Evolutionary conservation across 1,140 invertebrate genomes (phyloP), one percentile per base, ranked within the genome.

Genomic region (Sycobia sp.): DNA sequence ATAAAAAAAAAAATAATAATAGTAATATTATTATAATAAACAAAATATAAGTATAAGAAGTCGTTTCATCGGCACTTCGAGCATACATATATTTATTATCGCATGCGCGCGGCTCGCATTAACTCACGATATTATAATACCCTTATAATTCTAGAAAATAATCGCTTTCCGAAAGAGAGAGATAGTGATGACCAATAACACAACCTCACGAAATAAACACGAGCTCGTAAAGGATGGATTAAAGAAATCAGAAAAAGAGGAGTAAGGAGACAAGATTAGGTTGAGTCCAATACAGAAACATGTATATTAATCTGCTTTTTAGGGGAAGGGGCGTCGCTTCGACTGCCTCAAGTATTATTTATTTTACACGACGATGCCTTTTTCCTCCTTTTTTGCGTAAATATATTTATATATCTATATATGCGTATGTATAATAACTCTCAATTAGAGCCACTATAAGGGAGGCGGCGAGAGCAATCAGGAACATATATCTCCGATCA

Each of bases 101-200:
- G 29, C 25, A 43, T 63, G 54, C 46, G 54, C 22, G 47, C 36
- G 32, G 43, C 53, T 56, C 44, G 43, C 39, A 47, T 14, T 46
- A 55, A 62, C 53, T 50, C 51, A 46, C 38, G 27, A 34, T 47
- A 39, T 32, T 14, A 51, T 56, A 57, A 63, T 63, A 63, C 61
- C 44, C 46, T 63, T 63, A 51, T 62, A 29, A 55, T 39, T 55
- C 39, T 51, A 63, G 57, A 63, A 56, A 57, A 63, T 57, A 63
- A 63, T 47, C 53, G 29, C n/a, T 62, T 63, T 62, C 13, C 29
- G 50, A 63, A 63, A 63, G 61, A 65, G 55, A 59, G 62, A 58
- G 62, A 57, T 57, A 64, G 61, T 51, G 62, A 65, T 65, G 39
- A 53, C 13, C 46, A 36, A 63, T 29, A 57, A 57, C 34, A 43